Percentiles rank a stretch among this genome's conserved stretches.
phyloP scores from a whole-genome alignment of 2,888 invertebrate species.

The Didymodactylos carnosus region DNA sequence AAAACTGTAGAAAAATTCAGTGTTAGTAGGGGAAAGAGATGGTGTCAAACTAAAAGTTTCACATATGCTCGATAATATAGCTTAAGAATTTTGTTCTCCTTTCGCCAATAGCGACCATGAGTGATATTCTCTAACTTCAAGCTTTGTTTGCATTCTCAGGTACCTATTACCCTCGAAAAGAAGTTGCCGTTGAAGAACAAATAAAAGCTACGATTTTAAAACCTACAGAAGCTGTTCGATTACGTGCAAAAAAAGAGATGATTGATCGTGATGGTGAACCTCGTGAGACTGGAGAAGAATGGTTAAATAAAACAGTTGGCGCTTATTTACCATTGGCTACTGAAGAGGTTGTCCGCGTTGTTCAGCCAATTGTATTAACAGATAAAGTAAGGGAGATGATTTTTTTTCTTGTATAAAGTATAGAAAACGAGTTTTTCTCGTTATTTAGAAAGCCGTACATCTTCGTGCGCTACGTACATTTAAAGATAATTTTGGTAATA shows the following conservation, averaged over 20 bases:
- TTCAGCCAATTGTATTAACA: conserved; percentile 37
- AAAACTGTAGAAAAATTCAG: neutral
- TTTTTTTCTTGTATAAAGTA: neutral
- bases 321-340: conserved; percentile 24
- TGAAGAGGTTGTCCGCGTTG: conserved; percentile 37
- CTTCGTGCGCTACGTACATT: conserved; percentile 21
- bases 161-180: conserved; percentile 29
- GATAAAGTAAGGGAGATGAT: conserved; percentile 34
- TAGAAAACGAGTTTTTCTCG: conserved; percentile 17
- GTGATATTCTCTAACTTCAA: too few species aligned
- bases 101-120: too few species aligned
- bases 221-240: conserved; percentile 36
- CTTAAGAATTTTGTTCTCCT: too few species aligned
- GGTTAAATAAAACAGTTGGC: conserved; percentile 16
- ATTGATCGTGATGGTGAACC: conserved; percentile 25
- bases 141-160: neutral
- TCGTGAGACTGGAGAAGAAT: conserved; percentile 1
- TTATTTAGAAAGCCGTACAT: conserved; percentile 19
- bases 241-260: conserved; percentile 35
- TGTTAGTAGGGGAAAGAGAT: neutral
- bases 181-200: conserved; percentile 34
- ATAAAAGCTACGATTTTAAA: conserved; percentile 34
- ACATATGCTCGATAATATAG: too few species aligned
- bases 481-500: conserved; percentile 19
- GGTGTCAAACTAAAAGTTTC: too few species aligned